These are phyloP conservation scores for Heteropelma amictum DNA, from an alignment of 2,888 invertebrate genomes.

Conservation along the genomic window DNA sequence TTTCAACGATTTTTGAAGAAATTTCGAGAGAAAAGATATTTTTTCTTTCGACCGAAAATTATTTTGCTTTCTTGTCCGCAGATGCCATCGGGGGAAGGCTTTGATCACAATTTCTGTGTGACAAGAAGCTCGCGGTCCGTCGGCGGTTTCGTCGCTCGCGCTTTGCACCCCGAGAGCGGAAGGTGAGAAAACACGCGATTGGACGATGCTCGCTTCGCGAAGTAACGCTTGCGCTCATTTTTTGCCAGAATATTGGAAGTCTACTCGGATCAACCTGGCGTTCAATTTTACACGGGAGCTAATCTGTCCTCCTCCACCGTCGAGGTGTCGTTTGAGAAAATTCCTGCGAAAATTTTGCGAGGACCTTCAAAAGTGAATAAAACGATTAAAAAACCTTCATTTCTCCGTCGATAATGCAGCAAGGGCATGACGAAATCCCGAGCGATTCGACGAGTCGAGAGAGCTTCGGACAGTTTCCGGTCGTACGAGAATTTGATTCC, in stretches of 20 bases:
- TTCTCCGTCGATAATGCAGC: background rate
- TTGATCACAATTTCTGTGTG: slow-evolving; percentile 90
- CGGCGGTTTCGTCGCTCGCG: slow-evolving; percentile 81
- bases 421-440: background rate
- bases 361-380: background rate
- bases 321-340: slow-evolving; percentile 18
- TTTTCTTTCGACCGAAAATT: background rate
- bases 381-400: background rate
- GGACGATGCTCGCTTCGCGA: too few relatives aligned
- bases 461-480: slow-evolving; percentile 28
- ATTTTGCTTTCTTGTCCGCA: slow-evolving; percentile 30
- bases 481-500: too few relatives aligned
- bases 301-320: slow-evolving; percentile 57
- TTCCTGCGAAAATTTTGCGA: too few relatives aligned
- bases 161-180: slow-evolving; percentile 66
- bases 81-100: slow-evolving; percentile 83
- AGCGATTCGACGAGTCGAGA: slow-evolving; percentile 17
- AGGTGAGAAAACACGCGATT: too few relatives aligned
- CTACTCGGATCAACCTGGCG: slow-evolving; percentile 91
- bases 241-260: slow-evolving; percentile 84
- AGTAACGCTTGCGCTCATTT: too few relatives aligned
- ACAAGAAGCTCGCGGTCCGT: slow-evolving; percentile 71
- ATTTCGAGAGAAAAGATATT: background rate
- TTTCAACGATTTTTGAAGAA: background rate
- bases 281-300: slow-evolving; percentile 89